Percentiles rank a stretch among this genome's conserved stretches.
These are phyloP conservation scores for Aldrovandia affinis DNA, from an alignment of 2,797 vertebrate species.

Conservation along the genomic window DNA sequence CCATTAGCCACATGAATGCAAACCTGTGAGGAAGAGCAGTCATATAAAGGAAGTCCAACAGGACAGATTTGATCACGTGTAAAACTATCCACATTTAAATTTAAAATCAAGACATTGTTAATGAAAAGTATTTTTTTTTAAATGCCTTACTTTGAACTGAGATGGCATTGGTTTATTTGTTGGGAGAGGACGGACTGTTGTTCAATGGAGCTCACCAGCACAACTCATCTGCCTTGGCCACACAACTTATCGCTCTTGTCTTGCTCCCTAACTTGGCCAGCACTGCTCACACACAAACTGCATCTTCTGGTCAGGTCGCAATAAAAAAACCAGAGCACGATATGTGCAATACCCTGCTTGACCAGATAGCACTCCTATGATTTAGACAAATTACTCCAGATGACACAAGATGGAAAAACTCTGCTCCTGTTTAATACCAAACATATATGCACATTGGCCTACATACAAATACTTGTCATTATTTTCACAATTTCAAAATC, in stretches of 20 bases:
- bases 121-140: neutral
- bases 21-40: constrained; percentile 69
- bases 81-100: neutral
- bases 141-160: constrained; percentile 90
- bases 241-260: constrained; percentile 96
- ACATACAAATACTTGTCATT: too few species aligned
- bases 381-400: too few species aligned
- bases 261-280: constrained; percentile 91
- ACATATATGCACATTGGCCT: too few species aligned
- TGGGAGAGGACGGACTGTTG: constrained; percentile 87
- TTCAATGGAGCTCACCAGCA: constrained; percentile 90
- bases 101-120: neutral
- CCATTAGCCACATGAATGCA: constrained; percentile 92
- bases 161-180: constrained; percentile 94
- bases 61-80: too few species aligned
- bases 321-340: constrained; percentile 82
- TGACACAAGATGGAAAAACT: too few species aligned
- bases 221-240: constrained; percentile 89
- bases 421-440: too few species aligned
- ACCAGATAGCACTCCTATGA: neutral
- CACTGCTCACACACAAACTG: constrained; percentile 96
- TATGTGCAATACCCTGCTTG: too few species aligned
- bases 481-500: too few species aligned
- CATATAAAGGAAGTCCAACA: constrained; percentile 23
- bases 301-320: constrained; percentile 89